Evolutionary conservation across 35 echinoderm and acorn worm genomes (phyloP).

Genomic region (Anneissia japonica): DNA sequence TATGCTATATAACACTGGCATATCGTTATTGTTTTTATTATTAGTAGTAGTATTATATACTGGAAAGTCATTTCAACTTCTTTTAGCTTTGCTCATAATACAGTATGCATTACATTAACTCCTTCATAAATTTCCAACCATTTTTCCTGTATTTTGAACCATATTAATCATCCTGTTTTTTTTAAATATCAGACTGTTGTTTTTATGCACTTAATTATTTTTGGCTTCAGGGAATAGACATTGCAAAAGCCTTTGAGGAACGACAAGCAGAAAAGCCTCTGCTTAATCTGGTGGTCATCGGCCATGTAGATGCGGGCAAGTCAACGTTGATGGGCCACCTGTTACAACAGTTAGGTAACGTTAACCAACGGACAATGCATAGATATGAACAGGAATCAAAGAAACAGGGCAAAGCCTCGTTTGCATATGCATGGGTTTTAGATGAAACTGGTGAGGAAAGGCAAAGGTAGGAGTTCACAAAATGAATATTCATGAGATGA

Average conservation of each 20-base stretch:
- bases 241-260: conserved; percentile 60
- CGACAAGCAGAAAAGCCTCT: conserved; percentile 74
- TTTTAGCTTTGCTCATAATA: no score
- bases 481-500: no score
- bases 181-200: no score
- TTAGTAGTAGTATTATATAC: no score
- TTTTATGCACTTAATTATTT: no score
- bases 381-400: conserved; percentile 95
- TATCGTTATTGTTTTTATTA: no score
- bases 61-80: no score
- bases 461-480: conserved; percentile 49
- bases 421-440: conserved; percentile 99
- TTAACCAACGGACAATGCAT: conserved; percentile 84
- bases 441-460: conserved; percentile 99
- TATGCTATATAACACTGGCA: no score
- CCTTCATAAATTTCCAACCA: no score
- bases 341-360: conserved; percentile 71
- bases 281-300: conserved; percentile 88
- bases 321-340: conserved; percentile 97
- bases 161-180: no score
- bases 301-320: conserved; percentile 97
- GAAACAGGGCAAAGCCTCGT: conserved; percentile 96
- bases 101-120: no score
- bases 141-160: no score
- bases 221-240: conserved; percentile 59